These are phyloP conservation scores for Peromyscus californicus DNA, from an alignment of 2,113 vertebrate genomes.

Conservation along the genomic window DNA sequence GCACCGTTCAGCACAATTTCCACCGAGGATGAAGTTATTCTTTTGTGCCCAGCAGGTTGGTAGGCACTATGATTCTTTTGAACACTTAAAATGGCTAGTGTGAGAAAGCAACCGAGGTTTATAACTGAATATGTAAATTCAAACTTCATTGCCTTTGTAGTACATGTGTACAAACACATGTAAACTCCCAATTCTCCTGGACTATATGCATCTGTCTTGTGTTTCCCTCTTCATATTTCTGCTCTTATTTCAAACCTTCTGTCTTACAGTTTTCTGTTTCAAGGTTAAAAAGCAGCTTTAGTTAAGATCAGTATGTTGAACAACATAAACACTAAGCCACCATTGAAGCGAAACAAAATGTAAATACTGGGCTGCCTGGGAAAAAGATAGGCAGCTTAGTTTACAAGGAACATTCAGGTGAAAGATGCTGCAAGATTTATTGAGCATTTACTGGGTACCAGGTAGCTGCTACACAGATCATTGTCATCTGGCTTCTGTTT, in stretches of 20 bases:
- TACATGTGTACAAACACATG: not conserved
- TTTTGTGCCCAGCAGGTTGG: not conserved
- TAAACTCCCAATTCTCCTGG: not conserved
- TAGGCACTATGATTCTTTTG: not conserved
- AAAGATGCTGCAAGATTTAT: not conserved
- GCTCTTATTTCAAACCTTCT: constrained; percentile 36
- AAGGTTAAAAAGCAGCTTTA: constrained; percentile 37
- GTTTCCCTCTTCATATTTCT: not conserved
- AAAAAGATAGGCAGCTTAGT: not conserved
- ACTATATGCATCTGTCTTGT: not conserved
- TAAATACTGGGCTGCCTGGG: not conserved
- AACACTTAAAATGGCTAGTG: not conserved
- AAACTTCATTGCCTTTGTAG: constrained; percentile 15
- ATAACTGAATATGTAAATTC: constrained; percentile 33
- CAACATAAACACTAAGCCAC: not conserved
- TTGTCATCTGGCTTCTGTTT: not conserved
- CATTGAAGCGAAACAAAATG: not conserved
- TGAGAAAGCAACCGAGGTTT: not conserved
- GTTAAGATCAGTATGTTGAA: not conserved
- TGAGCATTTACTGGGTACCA: not conserved
- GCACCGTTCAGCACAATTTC: not conserved
- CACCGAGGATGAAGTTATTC: not conserved
- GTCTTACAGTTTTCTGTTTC: not conserved
- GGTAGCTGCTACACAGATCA: not conserved
- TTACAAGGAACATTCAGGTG: not conserved